These are phyloP conservation scores for Falcaria lacertinaria DNA, from an alignment of 2,888 invertebrate genomes.

Conservation along the genomic window DNA sequence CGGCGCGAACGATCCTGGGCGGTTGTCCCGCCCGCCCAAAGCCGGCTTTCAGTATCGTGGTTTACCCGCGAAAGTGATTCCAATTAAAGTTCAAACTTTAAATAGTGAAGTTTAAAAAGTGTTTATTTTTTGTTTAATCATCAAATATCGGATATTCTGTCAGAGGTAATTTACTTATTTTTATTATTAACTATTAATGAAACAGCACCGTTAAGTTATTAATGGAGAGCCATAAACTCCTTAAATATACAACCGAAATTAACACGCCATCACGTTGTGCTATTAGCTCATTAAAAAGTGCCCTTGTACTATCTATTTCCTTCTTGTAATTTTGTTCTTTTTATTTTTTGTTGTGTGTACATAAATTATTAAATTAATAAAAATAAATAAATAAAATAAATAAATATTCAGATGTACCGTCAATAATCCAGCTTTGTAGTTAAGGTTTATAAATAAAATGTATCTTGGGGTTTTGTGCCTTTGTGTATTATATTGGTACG, in stretches of 20 bases:
- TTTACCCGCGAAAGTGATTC: conserved; percentile 6
- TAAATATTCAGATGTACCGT: no score
- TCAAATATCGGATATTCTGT: conserved; percentile 21
- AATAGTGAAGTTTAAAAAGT: conserved; percentile 4
- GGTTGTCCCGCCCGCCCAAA: conserved; percentile 56
- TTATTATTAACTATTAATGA: conserved; percentile 12
- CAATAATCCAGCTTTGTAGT: no score
- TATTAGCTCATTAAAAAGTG: no score
- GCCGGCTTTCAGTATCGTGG: conserved; percentile 20
- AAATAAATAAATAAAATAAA: no score
- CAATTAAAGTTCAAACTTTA: conserved; percentile 1
- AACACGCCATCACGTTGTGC: background rate
- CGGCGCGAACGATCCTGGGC: conserved; percentile 28
- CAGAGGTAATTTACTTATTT: conserved; percentile 32
- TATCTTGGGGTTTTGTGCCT: no score
- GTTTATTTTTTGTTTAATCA: conserved; percentile 13
- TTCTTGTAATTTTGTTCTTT: no score
- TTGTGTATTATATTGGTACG: no score
- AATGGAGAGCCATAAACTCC: conserved; percentile 12
- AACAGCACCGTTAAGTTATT: conserved; percentile 11
- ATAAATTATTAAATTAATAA: no score
- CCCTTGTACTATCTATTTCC: no score
- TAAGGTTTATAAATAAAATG: no score
- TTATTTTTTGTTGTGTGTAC: no score
- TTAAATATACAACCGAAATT: conserved; percentile 9